These are phyloP conservation scores for Eupithecia subumbrata DNA, from an alignment of 2,888 invertebrate species.

Conservation along the genomic window DNA sequence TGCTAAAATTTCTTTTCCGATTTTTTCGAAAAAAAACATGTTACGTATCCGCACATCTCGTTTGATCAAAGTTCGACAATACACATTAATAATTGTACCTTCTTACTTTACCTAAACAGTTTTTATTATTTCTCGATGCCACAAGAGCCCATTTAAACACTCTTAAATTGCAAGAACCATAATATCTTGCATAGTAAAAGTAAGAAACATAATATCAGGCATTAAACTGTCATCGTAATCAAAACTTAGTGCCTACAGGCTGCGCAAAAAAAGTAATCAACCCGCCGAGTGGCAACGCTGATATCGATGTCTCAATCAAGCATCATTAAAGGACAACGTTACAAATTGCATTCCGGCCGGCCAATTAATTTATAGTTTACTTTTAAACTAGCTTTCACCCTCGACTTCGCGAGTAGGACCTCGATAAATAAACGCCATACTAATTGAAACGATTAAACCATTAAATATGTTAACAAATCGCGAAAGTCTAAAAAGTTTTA, in stretches of 20 bases:
- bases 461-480: no score
- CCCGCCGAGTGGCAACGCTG: conserved; percentile 37
- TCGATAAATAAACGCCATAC: not conserved
- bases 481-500: no score
- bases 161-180: conserved; percentile 1
- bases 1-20: no score
- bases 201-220: conserved; percentile 14
- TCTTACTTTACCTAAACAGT: not conserved
- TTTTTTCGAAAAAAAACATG: no score
- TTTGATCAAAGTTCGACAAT: no score
- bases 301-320: conserved; percentile 56
- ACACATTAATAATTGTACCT: not conserved
- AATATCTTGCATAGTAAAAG: conserved; percentile 9
- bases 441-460: not conserved
- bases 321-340: conserved; percentile 56
- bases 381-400: conserved; percentile 42
- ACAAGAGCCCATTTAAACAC: not conserved
- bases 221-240: conserved; percentile 28
- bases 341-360: conserved; percentile 59
- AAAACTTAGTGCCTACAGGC: conserved; percentile 20
- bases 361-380: conserved; percentile 60
- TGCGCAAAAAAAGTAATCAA: conserved; percentile 38
- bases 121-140: not conserved
- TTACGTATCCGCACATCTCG: no score
- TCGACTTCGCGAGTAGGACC: not conserved